Conservation (phyloP, 2,888 invertebrate genomes). For the Neoascia interrupta region DNA sequence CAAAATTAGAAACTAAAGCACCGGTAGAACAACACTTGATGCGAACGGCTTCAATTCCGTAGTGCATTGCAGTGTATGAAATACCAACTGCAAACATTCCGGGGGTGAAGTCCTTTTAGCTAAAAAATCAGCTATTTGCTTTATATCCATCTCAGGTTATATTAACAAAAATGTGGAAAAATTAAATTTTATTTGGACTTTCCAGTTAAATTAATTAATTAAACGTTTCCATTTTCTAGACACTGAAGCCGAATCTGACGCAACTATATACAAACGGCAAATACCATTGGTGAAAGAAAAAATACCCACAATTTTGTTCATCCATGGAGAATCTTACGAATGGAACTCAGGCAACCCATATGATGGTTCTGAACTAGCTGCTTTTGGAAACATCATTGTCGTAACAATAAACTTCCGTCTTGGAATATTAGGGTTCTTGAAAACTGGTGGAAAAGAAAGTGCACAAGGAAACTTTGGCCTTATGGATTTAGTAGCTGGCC, state of each 20-base stretch:
- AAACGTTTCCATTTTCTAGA: slow-evolving; percentile 29
- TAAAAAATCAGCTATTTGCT: not conserved
- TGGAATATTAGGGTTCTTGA: slow-evolving; percentile 93
- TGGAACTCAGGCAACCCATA: slow-evolving; percentile 99
- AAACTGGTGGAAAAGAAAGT: slow-evolving; percentile 92
- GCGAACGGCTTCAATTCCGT: slow-evolving; percentile 90
- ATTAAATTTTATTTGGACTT: not conserved
- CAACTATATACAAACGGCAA: too few species aligned
- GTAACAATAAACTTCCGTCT: slow-evolving; percentile 95
- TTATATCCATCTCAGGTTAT: too few species aligned
- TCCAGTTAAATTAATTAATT: not conserved
- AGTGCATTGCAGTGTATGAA: slow-evolving; percentile 95
- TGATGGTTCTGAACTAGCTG: slow-evolving; percentile 96
- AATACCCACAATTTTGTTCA: slow-evolving; percentile 91
- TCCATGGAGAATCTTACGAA: slow-evolving; percentile 97
- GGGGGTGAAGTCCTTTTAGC: slow-evolving; percentile 89
- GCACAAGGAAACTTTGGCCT: slow-evolving; percentile 95
- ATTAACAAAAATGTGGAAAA: too few species aligned
- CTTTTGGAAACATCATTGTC: slow-evolving; percentile 93
- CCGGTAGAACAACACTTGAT: too few species aligned
- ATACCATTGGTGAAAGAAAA: not conserved
- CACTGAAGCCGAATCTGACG: not conserved
- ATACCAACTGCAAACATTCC: slow-evolving; percentile 94
- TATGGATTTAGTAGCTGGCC: slow-evolving; percentile 95
- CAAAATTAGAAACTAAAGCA: too few species aligned